Percentiles rank a stretch among this genome's conserved stretches.
These are phyloP conservation scores for Ascaphus truei DNA, from an alignment of 2,113 vertebrate species.

Conservation along the genomic window DNA sequence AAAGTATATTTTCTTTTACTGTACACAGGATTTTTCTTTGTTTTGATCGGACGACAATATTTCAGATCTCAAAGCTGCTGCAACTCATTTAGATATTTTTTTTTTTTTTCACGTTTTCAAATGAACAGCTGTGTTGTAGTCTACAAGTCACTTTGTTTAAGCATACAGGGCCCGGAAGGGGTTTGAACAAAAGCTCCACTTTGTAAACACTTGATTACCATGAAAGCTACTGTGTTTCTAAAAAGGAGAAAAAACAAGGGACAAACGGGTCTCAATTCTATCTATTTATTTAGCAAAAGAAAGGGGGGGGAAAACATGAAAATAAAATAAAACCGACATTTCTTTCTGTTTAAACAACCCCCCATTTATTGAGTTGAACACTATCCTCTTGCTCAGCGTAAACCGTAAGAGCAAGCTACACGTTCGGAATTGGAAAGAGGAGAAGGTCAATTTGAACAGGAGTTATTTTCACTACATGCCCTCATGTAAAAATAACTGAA, in stretches of 20 bases:
- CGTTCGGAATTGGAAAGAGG: constrained; percentile 3
- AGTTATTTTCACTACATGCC: background rate
- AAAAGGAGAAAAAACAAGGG: constrained; percentile 35
- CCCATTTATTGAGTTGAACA: constrained; percentile 24
- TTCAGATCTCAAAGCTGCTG: constrained; percentile 63
- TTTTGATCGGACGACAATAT: constrained; percentile 59
- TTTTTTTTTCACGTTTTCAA: constrained; percentile 49
- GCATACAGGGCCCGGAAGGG: constrained; percentile 59
- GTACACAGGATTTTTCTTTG: constrained; percentile 62
- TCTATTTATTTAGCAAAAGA: constrained; percentile 7
- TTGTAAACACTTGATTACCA: constrained; percentile 65
- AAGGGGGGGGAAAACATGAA: background rate
- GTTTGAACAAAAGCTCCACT: constrained; percentile 60
- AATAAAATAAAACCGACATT: constrained; percentile 19
- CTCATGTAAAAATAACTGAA: background rate
- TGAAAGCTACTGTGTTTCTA: constrained; percentile 54
- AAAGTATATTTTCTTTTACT: constrained; percentile 55
- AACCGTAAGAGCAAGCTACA: background rate
- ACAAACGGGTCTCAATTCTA: background rate
- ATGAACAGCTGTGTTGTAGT: constrained; percentile 75
- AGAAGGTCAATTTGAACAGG: background rate
- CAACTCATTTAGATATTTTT: constrained; percentile 69
- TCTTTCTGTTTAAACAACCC: constrained; percentile 44
- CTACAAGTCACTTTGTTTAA: constrained; percentile 70
- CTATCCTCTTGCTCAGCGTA: background rate